A percentile compares a stretch with the other conserved stretches of the same genome.
phyloP scores from a whole-genome alignment of 2,888 invertebrate genomes.

The Philereme vetulata region DNA sequence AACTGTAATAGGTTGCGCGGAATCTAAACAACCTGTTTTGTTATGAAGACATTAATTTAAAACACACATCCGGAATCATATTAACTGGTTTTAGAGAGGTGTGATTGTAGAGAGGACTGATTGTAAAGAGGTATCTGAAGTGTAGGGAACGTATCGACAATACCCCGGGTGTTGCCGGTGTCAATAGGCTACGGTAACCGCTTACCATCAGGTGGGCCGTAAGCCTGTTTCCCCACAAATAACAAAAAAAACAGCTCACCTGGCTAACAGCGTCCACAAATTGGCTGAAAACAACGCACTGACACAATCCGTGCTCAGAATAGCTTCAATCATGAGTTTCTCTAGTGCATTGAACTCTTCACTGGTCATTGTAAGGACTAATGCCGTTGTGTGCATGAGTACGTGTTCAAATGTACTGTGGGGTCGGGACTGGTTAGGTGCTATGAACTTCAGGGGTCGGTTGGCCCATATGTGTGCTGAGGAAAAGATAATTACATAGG shows the following conservation, averaged over 20 bases:
- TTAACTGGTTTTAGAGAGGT: neutral
- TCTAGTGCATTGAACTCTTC: conserved; percentile 57
- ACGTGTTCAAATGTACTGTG: conserved; percentile 59
- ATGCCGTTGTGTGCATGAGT: conserved; percentile 48
- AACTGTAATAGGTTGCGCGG: too few relatives aligned
- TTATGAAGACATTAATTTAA: too few relatives aligned
- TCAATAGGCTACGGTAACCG: too few relatives aligned
- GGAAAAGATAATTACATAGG: too few relatives aligned
- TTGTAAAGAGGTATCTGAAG: too few relatives aligned
- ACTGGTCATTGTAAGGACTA: conserved; percentile 47
- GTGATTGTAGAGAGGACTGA: too few relatives aligned
- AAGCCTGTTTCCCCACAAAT: too few relatives aligned
- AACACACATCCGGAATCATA: neutral
- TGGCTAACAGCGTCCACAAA: conserved; percentile 64
- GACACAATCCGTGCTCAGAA: conserved; percentile 55
- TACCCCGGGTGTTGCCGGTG: too few relatives aligned
- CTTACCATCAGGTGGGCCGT: too few relatives aligned
- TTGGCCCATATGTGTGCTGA: conserved; percentile 64
- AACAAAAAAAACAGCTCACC: conserved; percentile 57
- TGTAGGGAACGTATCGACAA: too few relatives aligned
- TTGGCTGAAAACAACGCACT: conserved; percentile 64
- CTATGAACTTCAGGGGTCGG: conserved; percentile 48
- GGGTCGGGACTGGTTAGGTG: conserved; percentile 27
- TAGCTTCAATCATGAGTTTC: conserved; percentile 51
- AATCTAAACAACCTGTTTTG: too few relatives aligned